A percentile compares a stretch with the other conserved stretches of the same genome.
phyloP scores from a whole-genome alignment of 2,888 invertebrate genomes.

The Cryptosula pallasiana region DNA sequence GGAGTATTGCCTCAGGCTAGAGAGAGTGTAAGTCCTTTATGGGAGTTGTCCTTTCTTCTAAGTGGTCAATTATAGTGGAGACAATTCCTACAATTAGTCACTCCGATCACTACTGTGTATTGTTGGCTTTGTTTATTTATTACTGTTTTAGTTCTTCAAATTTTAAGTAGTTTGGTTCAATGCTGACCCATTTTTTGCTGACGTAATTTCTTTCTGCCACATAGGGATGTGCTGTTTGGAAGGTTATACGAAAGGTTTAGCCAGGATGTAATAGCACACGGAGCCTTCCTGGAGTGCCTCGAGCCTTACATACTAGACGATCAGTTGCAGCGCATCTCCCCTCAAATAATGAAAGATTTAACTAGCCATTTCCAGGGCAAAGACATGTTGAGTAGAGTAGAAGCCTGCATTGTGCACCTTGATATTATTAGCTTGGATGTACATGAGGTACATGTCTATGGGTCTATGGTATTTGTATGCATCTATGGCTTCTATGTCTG shows the following conservation, averaged over 20 bases:
- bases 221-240: constrained; percentile 53
- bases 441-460: constrained; percentile 59
- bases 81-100: too few species aligned
- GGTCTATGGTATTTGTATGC: too few species aligned
- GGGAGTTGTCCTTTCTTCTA: too few species aligned
- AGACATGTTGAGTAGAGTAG: constrained; percentile 63
- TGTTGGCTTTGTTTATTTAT: too few species aligned
- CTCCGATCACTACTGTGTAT: too few species aligned
- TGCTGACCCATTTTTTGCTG: too few species aligned
- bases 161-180: too few species aligned
- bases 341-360: constrained; percentile 68
- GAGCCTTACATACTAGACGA: constrained; percentile 68
- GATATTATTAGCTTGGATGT: constrained; percentile 72
- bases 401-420: constrained; percentile 67
- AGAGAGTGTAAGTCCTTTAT: constrained; percentile 56
- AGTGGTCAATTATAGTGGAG: too few species aligned
- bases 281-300: constrained; percentile 65
- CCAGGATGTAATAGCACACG: constrained; percentile 61
- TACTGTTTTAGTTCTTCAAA: too few species aligned
- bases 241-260: constrained; percentile 63
- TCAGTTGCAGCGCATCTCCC: constrained; percentile 61
- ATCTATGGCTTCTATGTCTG: too few species aligned
- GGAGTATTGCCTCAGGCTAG: constrained; percentile 50
- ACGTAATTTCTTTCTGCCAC: too few species aligned
- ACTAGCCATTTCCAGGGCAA: constrained; percentile 65